Percentiles rank a stretch among this genome's conserved stretches.
Evolutionary conservation across 2,888 invertebrate genomes (phyloP).

Genomic region (Scaptomyza polygonia): DNA sequence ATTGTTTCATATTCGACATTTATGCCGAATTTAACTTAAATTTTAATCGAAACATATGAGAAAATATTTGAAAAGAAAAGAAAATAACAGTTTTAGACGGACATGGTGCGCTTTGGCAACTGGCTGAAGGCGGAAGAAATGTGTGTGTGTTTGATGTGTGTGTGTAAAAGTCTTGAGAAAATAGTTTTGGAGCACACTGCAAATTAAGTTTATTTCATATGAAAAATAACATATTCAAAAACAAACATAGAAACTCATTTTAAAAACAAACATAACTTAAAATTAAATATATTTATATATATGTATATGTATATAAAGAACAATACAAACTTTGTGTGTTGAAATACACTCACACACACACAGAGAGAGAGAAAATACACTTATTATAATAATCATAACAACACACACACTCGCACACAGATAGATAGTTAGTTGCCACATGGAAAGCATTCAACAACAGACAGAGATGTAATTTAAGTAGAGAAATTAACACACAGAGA

Average conservation of each 20-base stretch:
- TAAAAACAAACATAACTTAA: constrained; percentile 30
- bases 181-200: constrained; percentile 19
- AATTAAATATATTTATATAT: constrained; percentile 9
- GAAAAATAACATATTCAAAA: constrained; percentile 19
- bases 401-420: constrained; percentile 1
- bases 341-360: constrained; percentile 11
- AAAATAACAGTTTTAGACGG: neutral
- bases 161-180: neutral
- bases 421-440: constrained; percentile 8
- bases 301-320: neutral
- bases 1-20: constrained; percentile 15
- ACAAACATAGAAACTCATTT: constrained; percentile 11
- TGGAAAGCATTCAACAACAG: constrained; percentile 21
- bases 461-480: neutral
- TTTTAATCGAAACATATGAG: neutral
- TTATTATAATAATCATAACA: constrained; percentile 12
- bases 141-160: constrained; percentile 4
- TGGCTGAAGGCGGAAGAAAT: neutral
- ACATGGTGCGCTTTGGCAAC: constrained; percentile 1
- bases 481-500: constrained; percentile 4
- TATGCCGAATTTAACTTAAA: constrained; percentile 19
- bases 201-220: constrained; percentile 31
- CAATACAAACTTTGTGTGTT: neutral
- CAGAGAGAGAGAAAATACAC: neutral
- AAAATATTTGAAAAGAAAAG: neutral